Percentiles rank a stretch among this genome's conserved stretches.
These are phyloP conservation scores for Oreonectes daqikongensis DNA, from an alignment of 2,797 vertebrate species.

Conservation along the genomic window DNA sequence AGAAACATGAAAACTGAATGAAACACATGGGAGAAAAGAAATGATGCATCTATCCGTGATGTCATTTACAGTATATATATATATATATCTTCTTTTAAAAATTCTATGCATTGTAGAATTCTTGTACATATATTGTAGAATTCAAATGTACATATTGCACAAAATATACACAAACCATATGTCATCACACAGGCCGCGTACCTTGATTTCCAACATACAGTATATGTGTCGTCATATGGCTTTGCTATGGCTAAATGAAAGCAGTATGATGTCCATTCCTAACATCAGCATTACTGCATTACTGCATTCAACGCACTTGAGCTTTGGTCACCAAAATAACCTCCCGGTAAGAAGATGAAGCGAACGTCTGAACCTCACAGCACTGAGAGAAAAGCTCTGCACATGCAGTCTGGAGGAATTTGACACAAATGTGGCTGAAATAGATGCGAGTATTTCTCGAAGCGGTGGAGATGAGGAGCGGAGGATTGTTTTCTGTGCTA, in stretches of 20 bases:
- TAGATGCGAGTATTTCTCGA: conserved; percentile 27
- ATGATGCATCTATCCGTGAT: conserved; percentile 52
- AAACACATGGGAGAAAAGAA: conserved; percentile 30
- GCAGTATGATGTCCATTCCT: conserved; percentile 66
- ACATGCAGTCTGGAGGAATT: conserved; percentile 33
- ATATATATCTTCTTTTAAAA: conserved; percentile 74
- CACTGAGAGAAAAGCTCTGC: conserved; percentile 8
- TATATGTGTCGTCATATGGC: conserved; percentile 85
- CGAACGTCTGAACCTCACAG: too few relatives aligned
- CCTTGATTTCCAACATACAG: conserved; percentile 22
- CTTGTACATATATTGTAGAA: conserved; percentile 42
- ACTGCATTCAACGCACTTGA: conserved; percentile 80
- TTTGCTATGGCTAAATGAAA: conserved; percentile 89
- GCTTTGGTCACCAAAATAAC: conserved; percentile 78
- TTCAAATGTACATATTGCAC: conserved; percentile 87
- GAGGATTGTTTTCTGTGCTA: background rate
- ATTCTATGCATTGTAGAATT: conserved; percentile 71
- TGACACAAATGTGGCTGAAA: conserved; percentile 26
- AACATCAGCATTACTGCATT: conserved; percentile 75
- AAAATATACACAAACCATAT: conserved; percentile 93
- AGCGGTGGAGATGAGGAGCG: background rate
- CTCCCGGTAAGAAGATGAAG: conserved; percentile 87
- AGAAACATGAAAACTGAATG: background rate
- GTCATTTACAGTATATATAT: conserved; percentile 59
- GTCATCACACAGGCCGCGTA: conserved; percentile 77